A percentile compares a stretch with the other conserved stretches of the same genome.
Evolutionary conservation across 2,888 invertebrate species (phyloP).

Genomic region (Bellardia bayeri): DNA sequence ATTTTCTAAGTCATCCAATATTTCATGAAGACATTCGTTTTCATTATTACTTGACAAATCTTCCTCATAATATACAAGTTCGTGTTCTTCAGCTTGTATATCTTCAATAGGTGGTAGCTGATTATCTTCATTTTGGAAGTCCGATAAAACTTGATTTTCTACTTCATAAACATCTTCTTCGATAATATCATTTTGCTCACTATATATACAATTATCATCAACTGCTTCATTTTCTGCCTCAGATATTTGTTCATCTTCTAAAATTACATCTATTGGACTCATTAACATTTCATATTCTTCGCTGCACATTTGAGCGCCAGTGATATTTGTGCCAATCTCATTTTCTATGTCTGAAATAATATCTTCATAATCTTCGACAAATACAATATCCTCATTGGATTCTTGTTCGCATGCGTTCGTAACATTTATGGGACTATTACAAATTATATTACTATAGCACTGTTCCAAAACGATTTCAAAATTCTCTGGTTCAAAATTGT

Average conservation of each 20-base stretch:
- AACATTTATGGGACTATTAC: not conserved
- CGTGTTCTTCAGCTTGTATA: conserved; percentile 13
- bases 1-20: not conserved
- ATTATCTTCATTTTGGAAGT: not conserved
- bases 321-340: not conserved
- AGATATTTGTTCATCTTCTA: not conserved
- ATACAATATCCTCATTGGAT: not conserved
- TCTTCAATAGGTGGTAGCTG: not conserved
- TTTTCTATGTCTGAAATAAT: not conserved
- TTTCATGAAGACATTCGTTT: not conserved
- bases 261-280: not conserved
- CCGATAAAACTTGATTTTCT: not conserved
- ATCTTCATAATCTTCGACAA: conserved; percentile 8
- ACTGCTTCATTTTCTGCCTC: not conserved
- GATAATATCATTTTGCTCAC: not conserved
- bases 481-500: not conserved
- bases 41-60: not conserved
- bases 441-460: not conserved
- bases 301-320: not conserved
- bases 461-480: not conserved
- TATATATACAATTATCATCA: not conserved
- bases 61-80: conserved; percentile 13
- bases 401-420: not conserved
- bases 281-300: not conserved
- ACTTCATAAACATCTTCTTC: not conserved